A percentile compares a stretch with the other conserved stretches of the same genome.
Conservation (phyloP, 1,140 invertebrate species). For the Hypothenemus hampei region DNA sequence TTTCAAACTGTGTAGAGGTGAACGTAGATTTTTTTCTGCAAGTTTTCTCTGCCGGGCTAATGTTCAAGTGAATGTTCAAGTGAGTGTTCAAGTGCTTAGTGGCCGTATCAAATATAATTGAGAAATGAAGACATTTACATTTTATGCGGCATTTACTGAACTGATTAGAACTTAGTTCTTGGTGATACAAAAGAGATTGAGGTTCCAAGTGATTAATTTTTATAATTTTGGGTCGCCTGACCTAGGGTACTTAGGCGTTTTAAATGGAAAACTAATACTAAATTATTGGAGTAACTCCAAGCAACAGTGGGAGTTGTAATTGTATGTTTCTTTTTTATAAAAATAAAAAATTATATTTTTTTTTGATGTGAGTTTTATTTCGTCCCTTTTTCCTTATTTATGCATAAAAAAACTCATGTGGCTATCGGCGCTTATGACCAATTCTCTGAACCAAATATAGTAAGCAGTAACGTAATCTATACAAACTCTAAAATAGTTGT, state of each 20-base stretch:
- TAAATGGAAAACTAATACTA: not conserved
- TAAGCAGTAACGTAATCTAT: slow-evolving; percentile 44
- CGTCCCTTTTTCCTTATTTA: not conserved
- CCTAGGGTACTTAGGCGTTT: no score
- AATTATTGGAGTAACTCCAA: slow-evolving; percentile 18
- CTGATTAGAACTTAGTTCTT: slow-evolving; percentile 22
- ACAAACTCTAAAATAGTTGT: slow-evolving; percentile 45
- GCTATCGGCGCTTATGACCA: no score
- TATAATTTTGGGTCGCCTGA: slow-evolving; percentile 1
- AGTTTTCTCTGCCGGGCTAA: no score
- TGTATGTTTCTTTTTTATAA: not conserved
- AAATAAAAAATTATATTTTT: not conserved
- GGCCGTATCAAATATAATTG: slow-evolving; percentile 11
- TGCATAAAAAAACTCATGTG: no score
- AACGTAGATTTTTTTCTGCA: not conserved
- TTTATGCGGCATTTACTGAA: slow-evolving; percentile 30
- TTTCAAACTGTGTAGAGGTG: slow-evolving; percentile 1
- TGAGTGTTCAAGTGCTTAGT: not conserved
- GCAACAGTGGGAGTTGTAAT: slow-evolving; percentile 1
- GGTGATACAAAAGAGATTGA: slow-evolving; percentile 17
- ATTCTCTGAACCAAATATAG: slow-evolving; percentile 45
- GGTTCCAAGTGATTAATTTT: slow-evolving; percentile 30
- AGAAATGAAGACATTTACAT: no score
- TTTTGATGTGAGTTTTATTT: slow-evolving; percentile 8
- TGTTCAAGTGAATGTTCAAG: slow-evolving; percentile 1